These are phyloP conservation scores for Dasypus novemcinctus DNA, from an alignment of 2,113 vertebrate species.

Conservation along the genomic window DNA sequence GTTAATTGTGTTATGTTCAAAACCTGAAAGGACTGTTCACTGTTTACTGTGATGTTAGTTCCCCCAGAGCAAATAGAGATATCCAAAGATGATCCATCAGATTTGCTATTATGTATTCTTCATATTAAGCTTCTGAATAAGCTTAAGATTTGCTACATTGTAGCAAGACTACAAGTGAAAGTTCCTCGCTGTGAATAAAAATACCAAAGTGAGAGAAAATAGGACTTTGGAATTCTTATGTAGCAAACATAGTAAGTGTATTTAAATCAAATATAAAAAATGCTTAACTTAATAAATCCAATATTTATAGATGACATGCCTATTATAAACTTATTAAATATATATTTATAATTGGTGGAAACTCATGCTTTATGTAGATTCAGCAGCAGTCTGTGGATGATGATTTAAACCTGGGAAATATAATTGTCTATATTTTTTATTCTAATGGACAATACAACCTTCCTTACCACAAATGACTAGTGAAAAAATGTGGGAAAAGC, in stretches of 20 bases:
- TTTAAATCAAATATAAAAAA: slow-evolving; percentile 5
- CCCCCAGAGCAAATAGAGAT: background rate
- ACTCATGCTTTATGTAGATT: background rate
- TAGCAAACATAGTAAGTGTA: background rate
- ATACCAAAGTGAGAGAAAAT: slow-evolving; percentile 22
- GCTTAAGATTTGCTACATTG: background rate
- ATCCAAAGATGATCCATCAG: background rate
- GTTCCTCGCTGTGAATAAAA: background rate
- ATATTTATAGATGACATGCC: background rate
- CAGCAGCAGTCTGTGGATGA: background rate
- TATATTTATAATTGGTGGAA: background rate
- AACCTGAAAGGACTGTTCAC: background rate
- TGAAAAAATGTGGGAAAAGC: background rate
- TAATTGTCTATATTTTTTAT: background rate
- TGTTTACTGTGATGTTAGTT: background rate
- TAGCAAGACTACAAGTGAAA: background rate
- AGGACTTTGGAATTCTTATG: background rate
- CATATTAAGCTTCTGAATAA: background rate
- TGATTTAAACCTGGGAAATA: background rate
- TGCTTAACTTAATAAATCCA: background rate
- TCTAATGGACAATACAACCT: background rate
- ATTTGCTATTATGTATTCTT: background rate
- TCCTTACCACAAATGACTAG: background rate
- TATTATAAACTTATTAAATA: slow-evolving; percentile 13
- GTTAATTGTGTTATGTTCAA: background rate